Evolutionary conservation across 2,888 invertebrate species (phyloP), one percentile per base, ranked within the genome.

Genomic region (Rugalucina vietnamica): DNA sequence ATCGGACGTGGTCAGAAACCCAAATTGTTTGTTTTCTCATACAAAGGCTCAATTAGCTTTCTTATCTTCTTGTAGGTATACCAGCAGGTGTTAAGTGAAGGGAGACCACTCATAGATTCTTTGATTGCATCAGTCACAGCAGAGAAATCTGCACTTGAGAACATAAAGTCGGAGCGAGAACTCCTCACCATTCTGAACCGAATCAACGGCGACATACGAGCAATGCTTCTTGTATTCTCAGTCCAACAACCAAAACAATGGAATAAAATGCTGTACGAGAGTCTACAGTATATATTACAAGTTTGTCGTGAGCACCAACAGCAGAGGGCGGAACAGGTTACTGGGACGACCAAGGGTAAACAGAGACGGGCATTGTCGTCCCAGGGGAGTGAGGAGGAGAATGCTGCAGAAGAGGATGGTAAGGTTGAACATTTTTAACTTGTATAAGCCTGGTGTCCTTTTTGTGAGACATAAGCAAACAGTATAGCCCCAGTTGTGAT

Each of bases 81-180:
- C 32, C 96, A 96, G 57, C 96, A 96, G 91, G 96, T 94, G 36
- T 86, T 94, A 29, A 92, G 91, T 82, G 94, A 94, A 79, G 96
- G 96, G 0, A 95, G 96, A 86, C 95, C 96, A 50, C 95, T 96
- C 90, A 96, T 96, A 79, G 96, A 96, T 89, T 96, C 96, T 89
- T 95, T 96, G 12, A 96, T 96, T n/a, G 96, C 96, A n/a, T 96
- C 96, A 4, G 94, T 96, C 60, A 91, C 93, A 29, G 93, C 93
- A 18, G 94, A 94, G 83, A 91, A 92, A 69, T 88, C 92, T 21
- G 89, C 92, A 0, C 79, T 93, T 69, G 93, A 94, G 80, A 93
- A 92, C 49, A 85, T 91, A 37, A 88, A 90, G 75, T 88, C 90
- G 12, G 93, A 93, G 50, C 86, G 89, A 69, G 94, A 94, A 60